These are phyloP conservation scores for Acanthochromis polyacanthus DNA, from an alignment of 2,113 vertebrate species.

Conservation along the genomic window DNA sequence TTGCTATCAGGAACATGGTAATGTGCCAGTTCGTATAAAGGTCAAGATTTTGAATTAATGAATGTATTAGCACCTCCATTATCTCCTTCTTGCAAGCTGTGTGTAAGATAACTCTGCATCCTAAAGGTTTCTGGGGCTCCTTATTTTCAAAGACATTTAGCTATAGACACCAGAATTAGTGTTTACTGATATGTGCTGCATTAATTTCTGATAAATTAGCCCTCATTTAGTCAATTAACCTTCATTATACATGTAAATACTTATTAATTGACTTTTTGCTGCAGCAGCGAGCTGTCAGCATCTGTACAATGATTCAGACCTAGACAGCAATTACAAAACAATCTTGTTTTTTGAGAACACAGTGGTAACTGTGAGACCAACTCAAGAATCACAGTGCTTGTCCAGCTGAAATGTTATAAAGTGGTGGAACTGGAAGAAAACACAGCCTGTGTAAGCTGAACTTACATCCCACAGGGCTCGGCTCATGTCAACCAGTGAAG, in stretches of 20 bases:
- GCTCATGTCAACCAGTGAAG: slow-evolving; percentile 63
- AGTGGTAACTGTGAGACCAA: slow-evolving; percentile 21
- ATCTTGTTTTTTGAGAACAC: slow-evolving; percentile 29
- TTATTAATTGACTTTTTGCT: slow-evolving; percentile 36
- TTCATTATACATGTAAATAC: slow-evolving; percentile 46
- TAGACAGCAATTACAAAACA: slow-evolving; percentile 32
- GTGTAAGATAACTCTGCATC: slow-evolving; percentile 35
- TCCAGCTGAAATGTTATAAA: slow-evolving; percentile 56
- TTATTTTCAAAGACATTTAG: slow-evolving; percentile 32
- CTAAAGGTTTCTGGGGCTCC: slow-evolving; percentile 15
- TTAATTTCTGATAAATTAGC: slow-evolving; percentile 33
- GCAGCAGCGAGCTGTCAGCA: slow-evolving; percentile 4
- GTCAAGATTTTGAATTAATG: slow-evolving; percentile 70
- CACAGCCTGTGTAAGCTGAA: slow-evolving; percentile 45
- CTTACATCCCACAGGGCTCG: slow-evolving; percentile 46
- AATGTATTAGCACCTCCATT: slow-evolving; percentile 55
- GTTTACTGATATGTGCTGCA: slow-evolving; percentile 19
- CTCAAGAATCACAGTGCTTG: slow-evolving; percentile 43
- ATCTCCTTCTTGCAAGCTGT: slow-evolving; percentile 47
- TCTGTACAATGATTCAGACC: slow-evolving; percentile 24
- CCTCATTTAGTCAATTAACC: slow-evolving; percentile 49
- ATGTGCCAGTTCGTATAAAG: slow-evolving; percentile 69
- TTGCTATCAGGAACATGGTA: slow-evolving; percentile 58
- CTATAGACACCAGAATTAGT: slow-evolving; percentile 4
- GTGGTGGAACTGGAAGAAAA: slow-evolving; percentile 50